A percentile compares a stretch with the other conserved stretches of the same genome.
These are phyloP conservation scores for Drosophila kambysellisi DNA, from an alignment of 2,888 invertebrate species.

Conservation along the genomic window DNA sequence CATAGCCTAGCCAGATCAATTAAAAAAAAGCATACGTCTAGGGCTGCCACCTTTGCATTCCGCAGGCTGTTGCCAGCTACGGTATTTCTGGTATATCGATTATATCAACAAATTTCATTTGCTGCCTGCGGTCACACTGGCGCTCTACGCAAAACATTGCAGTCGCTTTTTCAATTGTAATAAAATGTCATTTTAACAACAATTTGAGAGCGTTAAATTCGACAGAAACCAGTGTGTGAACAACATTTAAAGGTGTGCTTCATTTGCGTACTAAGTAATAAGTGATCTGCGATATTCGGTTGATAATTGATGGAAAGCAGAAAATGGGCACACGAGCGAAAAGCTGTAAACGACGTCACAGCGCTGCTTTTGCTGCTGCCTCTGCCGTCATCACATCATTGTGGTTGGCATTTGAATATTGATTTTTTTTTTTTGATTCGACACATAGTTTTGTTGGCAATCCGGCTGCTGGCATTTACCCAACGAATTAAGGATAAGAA, in stretches of 20 bases:
- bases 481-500: constrained; percentile 15
- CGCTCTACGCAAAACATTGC: constrained; percentile 54
- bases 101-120: not conserved
- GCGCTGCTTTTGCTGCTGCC: constrained; percentile 30
- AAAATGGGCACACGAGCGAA: constrained; percentile 45
- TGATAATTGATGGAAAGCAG: not conserved
- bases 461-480: constrained; percentile 4
- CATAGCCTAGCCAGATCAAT: constrained; percentile 10
- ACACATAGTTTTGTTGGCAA: constrained; percentile 17
- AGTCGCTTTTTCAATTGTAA: constrained; percentile 58
- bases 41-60: constrained; percentile 2
- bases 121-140: constrained; percentile 39
- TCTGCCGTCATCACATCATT: constrained; percentile 46
- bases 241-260: constrained; percentile 52
- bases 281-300: not conserved
- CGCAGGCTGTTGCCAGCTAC: too few species aligned
- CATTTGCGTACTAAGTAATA: not conserved
- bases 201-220: constrained; percentile 10
- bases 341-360: constrained; percentile 54
- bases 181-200: constrained; percentile 63
- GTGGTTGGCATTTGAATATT: constrained; percentile 54
- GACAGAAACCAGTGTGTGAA: constrained; percentile 13
- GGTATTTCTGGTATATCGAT: constrained; percentile 24
- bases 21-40: not conserved
- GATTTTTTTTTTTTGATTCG: constrained; percentile 46